Conservation (phyloP, 2,797 vertebrate species). For the Anguilla megastoma region DNA sequence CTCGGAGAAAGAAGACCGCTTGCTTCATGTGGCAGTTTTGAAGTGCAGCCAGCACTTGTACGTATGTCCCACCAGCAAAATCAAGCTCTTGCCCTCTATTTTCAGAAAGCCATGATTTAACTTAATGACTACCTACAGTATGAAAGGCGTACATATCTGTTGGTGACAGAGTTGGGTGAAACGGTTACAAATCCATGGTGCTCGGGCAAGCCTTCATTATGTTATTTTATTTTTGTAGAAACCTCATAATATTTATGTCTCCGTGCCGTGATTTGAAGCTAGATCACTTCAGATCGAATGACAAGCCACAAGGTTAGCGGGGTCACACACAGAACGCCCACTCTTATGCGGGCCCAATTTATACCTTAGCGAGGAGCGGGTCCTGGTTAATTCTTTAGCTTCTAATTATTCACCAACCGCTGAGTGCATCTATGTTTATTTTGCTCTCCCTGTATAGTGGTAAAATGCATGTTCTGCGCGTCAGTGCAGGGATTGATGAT, state of each 20-base stretch:
- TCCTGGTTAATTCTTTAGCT: slow-evolving; percentile 17
- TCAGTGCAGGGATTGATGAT: not conserved
- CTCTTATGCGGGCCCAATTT: not conserved
- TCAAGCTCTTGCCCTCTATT: not conserved
- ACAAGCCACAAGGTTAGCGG: slow-evolving; percentile 23
- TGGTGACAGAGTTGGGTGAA: slow-evolving; percentile 7
- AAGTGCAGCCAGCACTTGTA: not conserved
- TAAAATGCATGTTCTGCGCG: not conserved
- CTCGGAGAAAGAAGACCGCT: not conserved
- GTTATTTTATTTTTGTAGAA: slow-evolving; percentile 8
- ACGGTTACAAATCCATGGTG: not conserved
- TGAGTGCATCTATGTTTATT: not conserved
- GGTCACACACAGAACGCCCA: not conserved
- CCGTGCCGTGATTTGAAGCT: not conserved
- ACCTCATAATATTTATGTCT: not conserved
- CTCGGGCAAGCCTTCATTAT: slow-evolving; percentile 8
- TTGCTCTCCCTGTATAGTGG: not conserved
- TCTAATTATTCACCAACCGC: slow-evolving; percentile 31
- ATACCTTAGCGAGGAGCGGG: slow-evolving; percentile 16
- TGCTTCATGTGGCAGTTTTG: not conserved
- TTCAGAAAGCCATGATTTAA: not conserved
- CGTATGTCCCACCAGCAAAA: not conserved
- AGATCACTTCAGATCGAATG: slow-evolving; percentile 18
- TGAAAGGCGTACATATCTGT: not conserved
- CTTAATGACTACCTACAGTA: not conserved